Percentiles rank a stretch among this genome's conserved stretches.
Evolutionary conservation across 2,888 invertebrate genomes (phyloP).

Genomic region (Drosophila nigricruria): DNA sequence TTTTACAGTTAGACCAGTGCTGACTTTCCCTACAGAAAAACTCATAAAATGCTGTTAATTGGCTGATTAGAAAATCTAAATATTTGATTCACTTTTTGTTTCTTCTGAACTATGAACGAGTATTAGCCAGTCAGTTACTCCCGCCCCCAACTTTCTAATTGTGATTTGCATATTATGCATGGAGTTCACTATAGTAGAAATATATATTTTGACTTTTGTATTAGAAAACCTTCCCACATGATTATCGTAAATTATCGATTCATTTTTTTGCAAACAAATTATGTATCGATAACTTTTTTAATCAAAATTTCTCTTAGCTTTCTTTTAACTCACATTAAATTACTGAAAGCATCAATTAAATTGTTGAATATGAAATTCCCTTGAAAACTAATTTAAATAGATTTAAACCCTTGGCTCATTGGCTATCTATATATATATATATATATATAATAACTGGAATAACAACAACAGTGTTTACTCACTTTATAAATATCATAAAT

Average conservation of each 20-base stretch:
- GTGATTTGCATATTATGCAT: background rate
- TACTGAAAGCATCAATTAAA: background rate
- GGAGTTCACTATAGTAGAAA: background rate
- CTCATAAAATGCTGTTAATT: too few species aligned
- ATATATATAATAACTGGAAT: background rate
- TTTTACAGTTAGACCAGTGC: too few species aligned
- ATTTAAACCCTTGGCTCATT: background rate
- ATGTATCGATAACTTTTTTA: background rate
- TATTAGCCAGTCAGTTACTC: background rate
- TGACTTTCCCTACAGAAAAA: too few species aligned
- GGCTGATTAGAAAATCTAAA: too few species aligned
- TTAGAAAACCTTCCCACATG: background rate
- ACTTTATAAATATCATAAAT: constrained; percentile 30
- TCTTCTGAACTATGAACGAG: background rate
- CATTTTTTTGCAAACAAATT: background rate
- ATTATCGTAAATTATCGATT: background rate
- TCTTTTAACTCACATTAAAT: background rate
- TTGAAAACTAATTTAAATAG: background rate
- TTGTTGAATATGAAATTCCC: background rate
- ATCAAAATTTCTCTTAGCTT: background rate
- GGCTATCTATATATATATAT: background rate
- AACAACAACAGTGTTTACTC: constrained; percentile 20
- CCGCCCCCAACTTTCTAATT: too few species aligned
- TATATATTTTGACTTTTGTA: background rate
- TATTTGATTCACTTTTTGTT: too few species aligned